Base-by-base conservation (phyloP, 2,113 vertebrate genomes). In the Scomber scombrus region DNA sequence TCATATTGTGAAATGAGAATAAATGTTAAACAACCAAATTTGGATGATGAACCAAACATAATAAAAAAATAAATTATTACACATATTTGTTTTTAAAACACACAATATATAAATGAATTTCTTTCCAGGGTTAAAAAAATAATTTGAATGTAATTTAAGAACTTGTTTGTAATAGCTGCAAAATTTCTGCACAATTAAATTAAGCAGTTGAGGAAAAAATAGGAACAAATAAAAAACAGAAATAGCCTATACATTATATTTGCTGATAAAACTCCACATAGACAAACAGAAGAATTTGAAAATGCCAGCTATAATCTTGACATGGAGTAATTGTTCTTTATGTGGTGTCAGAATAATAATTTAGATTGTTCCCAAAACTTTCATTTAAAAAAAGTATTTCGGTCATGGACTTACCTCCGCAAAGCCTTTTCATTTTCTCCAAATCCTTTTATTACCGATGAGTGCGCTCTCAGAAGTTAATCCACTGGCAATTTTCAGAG, bases 361-460 rank as follows among this genome's bases (percentile, higher is more conserved):
- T 40, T 40, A 9, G 34, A 9, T 40, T 40, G 8, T 40, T 9
- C 7, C 34, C 34, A 40, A 40, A 40, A 40, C 34, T 40, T 40
- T 9, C 52, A 55, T 54, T 54, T 54, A 19, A 6, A 40, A 40
- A 58, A 75, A 21, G 12, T 47, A n/a, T 68, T 68, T 65, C 29
- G 64, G 16, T 45, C 10, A 5, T 16, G 58, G 2, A 75, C 93
- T 91, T 79, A 94, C 93, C 93, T 89, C 67, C 60, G 31, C 21
- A 60, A 55, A 81, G 73, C 63, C 47, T 78, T 80, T 78, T 89
- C 86, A 90, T 90, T 81, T 88, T 92, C 67, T 21, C 76, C 71
- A 78, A 75, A 66, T 82, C 75, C 81, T 69, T 63, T 86, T 79
- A 85, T 88, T 78, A 76, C 83, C 45, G 34, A 61, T 65, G 46